These are phyloP conservation scores for Perccottus glenii DNA, from an alignment of 2,113 vertebrate genomes.

Conservation along the genomic window DNA sequence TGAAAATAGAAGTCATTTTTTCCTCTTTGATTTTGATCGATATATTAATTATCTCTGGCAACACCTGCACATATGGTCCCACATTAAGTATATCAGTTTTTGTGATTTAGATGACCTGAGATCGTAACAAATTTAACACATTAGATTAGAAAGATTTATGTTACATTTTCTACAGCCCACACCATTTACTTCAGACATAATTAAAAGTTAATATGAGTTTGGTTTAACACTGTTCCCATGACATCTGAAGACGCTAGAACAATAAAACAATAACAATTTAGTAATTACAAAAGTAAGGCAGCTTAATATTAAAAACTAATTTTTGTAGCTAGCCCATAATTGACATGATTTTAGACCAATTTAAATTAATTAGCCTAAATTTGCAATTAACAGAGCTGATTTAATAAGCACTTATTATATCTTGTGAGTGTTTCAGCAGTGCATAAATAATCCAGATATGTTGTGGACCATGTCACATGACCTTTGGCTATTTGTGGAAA, in stretches of 20 bases:
- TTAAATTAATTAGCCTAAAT: too few relatives aligned
- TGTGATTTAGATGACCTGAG: not conserved
- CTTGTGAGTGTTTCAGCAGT: too few relatives aligned
- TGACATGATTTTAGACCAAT: too few relatives aligned
- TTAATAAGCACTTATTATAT: too few relatives aligned
- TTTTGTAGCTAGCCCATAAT: too few relatives aligned
- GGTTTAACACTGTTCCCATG: not conserved
- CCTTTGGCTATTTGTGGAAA: too few relatives aligned
- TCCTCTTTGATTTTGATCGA: not conserved
- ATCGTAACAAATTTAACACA: not conserved
- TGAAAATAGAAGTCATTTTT: not conserved
- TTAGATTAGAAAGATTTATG: not conserved
- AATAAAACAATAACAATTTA: not conserved
- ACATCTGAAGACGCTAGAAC: not conserved
- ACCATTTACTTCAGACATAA: not conserved
- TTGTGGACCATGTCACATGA: too few relatives aligned
- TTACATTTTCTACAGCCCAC: not conserved
- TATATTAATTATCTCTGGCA: not conserved
- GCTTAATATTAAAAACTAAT: too few relatives aligned
- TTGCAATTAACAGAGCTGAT: too few relatives aligned
- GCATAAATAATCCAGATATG: too few relatives aligned
- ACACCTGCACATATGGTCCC: not conserved
- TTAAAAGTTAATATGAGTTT: slow-evolving; percentile 6
- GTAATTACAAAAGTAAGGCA: not conserved
- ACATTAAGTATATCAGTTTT: not conserved